Percentiles rank a stretch among this genome's conserved stretches.
Evolutionary conservation across 2,888 invertebrate species (phyloP).

Genomic region (Deroplatys truncata): DNA sequence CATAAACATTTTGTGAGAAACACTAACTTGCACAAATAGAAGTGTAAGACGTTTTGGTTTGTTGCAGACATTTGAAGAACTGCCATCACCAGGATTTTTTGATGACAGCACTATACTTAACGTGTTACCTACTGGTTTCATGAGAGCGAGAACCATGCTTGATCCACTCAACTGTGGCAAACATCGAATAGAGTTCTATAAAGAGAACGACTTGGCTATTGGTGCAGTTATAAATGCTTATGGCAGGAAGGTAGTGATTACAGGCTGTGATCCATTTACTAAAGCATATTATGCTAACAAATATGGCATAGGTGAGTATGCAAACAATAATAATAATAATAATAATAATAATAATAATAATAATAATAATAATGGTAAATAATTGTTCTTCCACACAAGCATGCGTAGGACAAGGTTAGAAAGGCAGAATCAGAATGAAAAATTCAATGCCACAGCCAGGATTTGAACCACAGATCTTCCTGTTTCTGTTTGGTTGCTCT

Average conservation of each 20-base stretch:
- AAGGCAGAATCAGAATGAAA: too few relatives aligned
- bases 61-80: conserved; percentile 40
- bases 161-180: conserved; percentile 56
- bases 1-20: too few relatives aligned
- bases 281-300: conserved; percentile 75
- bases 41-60: background rate
- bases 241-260: conserved; percentile 74
- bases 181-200: conserved; percentile 36
- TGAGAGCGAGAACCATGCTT: conserved; percentile 49
- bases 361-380: too few relatives aligned
- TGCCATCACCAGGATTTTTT: conserved; percentile 49
- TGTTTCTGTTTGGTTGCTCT: too few relatives aligned
- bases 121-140: conserved; percentile 52
- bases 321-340: background rate
- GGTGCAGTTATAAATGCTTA: conserved; percentile 78
- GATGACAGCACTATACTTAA: conserved; percentile 53
- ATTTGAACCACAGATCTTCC: too few relatives aligned
- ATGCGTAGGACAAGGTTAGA: too few relatives aligned
- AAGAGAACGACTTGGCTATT: conserved; percentile 73
- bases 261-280: conserved; percentile 81
- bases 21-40: too few relatives aligned
- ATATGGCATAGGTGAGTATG: conserved; percentile 55
- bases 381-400: too few relatives aligned
- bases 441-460: too few relatives aligned
- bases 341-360: too few relatives aligned